phyloP scores from a whole-genome alignment of 2,113 vertebrate genomes.

The Syngnathus scovelli region DNA sequence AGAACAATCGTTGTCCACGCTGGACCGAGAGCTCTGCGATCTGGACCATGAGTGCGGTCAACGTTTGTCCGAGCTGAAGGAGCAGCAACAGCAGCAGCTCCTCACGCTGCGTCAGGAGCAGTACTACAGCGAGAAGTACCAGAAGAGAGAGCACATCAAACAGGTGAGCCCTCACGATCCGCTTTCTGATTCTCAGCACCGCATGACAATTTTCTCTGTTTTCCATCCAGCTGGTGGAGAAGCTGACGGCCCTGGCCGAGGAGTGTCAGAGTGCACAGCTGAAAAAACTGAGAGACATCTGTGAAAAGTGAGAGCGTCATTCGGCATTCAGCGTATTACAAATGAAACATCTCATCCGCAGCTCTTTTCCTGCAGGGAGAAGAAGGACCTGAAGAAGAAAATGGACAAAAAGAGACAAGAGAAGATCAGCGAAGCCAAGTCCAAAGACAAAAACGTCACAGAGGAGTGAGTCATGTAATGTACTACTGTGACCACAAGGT shows the following conservation, averaged over 20 bases:
- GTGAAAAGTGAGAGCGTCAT: slow-evolving; percentile 84
- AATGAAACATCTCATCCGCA: not conserved
- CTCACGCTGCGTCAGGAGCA: slow-evolving; percentile 93
- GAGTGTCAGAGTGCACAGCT: slow-evolving; percentile 90
- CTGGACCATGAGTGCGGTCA: slow-evolving; percentile 84
- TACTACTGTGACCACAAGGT: slow-evolving; percentile 35
- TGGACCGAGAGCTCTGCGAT: slow-evolving; percentile 83
- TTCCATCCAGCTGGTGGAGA: slow-evolving; percentile 83
- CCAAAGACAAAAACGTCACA: slow-evolving; percentile 90
- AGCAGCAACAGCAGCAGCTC: slow-evolving; percentile 90
- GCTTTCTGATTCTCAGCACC: not conserved
- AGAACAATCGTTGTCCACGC: slow-evolving; percentile 75
- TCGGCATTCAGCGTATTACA: not conserved
- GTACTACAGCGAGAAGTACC: slow-evolving; percentile 97
- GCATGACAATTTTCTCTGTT: not conserved
- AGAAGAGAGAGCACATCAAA: slow-evolving; percentile 93
- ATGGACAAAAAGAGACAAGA: slow-evolving; percentile 98
- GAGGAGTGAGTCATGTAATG: slow-evolving; percentile 82
- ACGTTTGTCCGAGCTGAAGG: slow-evolving; percentile 83
- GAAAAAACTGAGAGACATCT: slow-evolving; percentile 90
- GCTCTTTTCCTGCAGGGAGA: slow-evolving; percentile 75
- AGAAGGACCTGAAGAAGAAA: slow-evolving; percentile 95
- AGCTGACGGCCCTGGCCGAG: slow-evolving; percentile 86
- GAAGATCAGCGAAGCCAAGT: slow-evolving; percentile 91
- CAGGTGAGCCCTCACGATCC: slow-evolving; percentile 72